Base-by-base conservation (phyloP, 2,113 vertebrate species). In the Neolamprologus tretocephalus region DNA sequence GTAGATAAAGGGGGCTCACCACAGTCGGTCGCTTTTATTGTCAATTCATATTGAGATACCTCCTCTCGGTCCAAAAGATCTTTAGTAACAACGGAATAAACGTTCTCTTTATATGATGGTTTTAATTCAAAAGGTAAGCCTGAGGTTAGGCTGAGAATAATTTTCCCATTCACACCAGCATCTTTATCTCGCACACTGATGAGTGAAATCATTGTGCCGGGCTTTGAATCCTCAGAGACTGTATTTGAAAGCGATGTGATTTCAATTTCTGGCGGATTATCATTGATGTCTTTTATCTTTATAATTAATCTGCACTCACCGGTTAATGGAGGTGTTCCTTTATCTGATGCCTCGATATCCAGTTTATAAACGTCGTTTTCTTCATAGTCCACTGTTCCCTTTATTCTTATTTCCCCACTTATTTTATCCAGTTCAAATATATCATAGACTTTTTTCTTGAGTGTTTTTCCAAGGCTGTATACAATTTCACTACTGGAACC, bases 31-130 rank as follows among this genome's bases (percentile, higher is more conserved):
- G 95, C 95, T 80, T 85, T 87, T 80, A 96, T 84, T 84, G 51
- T 96, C 49, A 94, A 92, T 17, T 97, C 96, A 89, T 97, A 97
- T 47, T 96, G 86, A 11, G 92, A 91, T 14, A 95, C 26, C 8
- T 53, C 3, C 28, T 96, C 94, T 58, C 93, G 66, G 73, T 93
- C 93, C 11, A 95, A 86, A 6, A 26, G 1, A 1, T 1, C 40
- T 6, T 85, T 95, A 0, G 93, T 94, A 1, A 93, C 91, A 33
- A 95, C 31, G 2, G 92, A 88, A 11, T 92, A 95, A 1, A 35
- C 87, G 54, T 95, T 95, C 4, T 93, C 87, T 10, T 94, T 87
- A 40, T 85, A 87, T 0, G 94, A 93, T 0, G 92, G 89, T 5
- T 88, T 93, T 26, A 95, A 81, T 12, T 90, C 89, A 79, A 95